phyloP scores from a whole-genome alignment of 2,888 invertebrate genomes.

The Gymnoscelis rufifasciata region DNA sequence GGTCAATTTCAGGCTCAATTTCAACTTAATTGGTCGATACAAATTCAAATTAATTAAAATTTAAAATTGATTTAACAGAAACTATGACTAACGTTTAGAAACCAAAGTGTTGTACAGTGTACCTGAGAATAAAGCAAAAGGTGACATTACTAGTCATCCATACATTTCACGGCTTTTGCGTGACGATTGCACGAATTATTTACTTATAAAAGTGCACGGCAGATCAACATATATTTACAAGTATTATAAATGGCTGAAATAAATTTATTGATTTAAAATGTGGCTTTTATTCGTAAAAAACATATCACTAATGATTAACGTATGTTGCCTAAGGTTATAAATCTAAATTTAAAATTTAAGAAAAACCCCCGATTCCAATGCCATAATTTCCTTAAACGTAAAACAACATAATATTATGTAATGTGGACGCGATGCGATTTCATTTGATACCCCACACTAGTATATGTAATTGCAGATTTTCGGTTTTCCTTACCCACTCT shows the following conservation, averaged over 20 bases:
- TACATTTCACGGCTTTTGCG: slow-evolving; percentile 30
- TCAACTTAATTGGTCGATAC: slow-evolving; percentile 17
- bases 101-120: slow-evolving; percentile 53
- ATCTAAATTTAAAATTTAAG: no score
- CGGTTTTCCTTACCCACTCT: no score
- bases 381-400: no score
- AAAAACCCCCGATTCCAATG: no score
- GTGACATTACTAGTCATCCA: slow-evolving; percentile 5
- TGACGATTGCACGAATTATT: slow-evolving; percentile 29
- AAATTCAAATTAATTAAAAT: slow-evolving; percentile 15
- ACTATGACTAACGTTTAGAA: slow-evolving; percentile 30
- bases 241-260: slow-evolving; percentile 22
- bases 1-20: no score
- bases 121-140: slow-evolving; percentile 35
- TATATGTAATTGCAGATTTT: no score
- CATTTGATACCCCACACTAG: no score
- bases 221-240: slow-evolving; percentile 16
- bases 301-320: no score
- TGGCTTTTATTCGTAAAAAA: no score
- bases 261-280: slow-evolving; percentile 24
- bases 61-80: slow-evolving; percentile 20
- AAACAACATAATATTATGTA: no score
- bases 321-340: no score
- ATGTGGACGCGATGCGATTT: no score
- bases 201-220: slow-evolving; percentile 22